phyloP scores from a whole-genome alignment of 2,113 vertebrate genomes.

The Halichoerus grypus region DNA sequence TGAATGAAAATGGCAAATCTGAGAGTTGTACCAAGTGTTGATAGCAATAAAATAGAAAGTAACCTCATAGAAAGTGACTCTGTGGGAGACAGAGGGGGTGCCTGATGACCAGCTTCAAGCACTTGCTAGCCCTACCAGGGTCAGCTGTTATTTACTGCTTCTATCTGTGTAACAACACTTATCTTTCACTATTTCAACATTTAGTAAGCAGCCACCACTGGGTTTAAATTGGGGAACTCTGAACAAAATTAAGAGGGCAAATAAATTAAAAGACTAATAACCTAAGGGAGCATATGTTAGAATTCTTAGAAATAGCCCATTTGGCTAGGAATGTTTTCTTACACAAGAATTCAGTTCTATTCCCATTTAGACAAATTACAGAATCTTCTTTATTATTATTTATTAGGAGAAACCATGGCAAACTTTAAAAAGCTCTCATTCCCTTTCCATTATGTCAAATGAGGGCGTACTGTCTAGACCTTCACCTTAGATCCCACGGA shows the following conservation, averaged over 20 bases:
- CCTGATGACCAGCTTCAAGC: background rate
- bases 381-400: background rate
- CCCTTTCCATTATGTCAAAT: background rate
- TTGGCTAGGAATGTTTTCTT: slow-evolving; percentile 44
- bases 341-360: slow-evolving; percentile 35
- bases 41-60: background rate
- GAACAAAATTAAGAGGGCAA: background rate
- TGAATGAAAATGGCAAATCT: background rate
- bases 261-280: slow-evolving; percentile 43
- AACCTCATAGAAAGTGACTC: background rate
- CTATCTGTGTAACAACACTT: slow-evolving; percentile 23
- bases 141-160: background rate
- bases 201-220: background rate
- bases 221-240: slow-evolving; percentile 34
- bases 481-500: background rate
- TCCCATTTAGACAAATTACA: slow-evolving; percentile 54
- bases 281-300: background rate
- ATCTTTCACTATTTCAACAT: background rate
- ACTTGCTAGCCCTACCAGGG: background rate
- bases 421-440: slow-evolving; percentile 14
- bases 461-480: slow-evolving; percentile 29
- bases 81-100: background rate
- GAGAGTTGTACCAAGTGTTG: background rate
- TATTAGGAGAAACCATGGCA: background rate
- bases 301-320: slow-evolving; percentile 58